Evolutionary conservation across 2,888 invertebrate genomes (phyloP).

Genomic region (Chloroclysta siterata): DNA sequence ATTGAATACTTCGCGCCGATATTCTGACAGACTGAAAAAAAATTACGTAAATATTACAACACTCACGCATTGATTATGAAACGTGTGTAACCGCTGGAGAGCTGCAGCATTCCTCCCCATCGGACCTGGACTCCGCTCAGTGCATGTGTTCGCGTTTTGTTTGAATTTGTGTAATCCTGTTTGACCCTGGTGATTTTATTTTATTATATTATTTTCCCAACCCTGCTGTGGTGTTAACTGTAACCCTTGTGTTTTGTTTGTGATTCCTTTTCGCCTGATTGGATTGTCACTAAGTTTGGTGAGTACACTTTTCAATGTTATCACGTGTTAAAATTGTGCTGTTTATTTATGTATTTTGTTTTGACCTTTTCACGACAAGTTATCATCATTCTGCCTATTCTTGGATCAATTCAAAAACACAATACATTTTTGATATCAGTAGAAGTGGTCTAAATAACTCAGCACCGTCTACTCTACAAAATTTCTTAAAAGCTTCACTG

Average conservation of each 20-base stretch:
- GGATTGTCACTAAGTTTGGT: constrained; percentile 78
- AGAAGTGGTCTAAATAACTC: not conserved
- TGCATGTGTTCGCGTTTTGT: constrained; percentile 61
- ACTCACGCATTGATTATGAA: constrained; percentile 78
- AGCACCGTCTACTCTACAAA: not conserved
- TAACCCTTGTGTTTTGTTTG: constrained; percentile 70
- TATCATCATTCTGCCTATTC: not conserved
- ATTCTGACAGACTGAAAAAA: constrained; percentile 76
- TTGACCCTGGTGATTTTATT: constrained; percentile 79
- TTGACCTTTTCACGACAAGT: not conserved
- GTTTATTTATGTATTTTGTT: not conserved
- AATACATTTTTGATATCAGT: not conserved
- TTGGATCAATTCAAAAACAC: not conserved
- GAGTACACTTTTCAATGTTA: constrained; percentile 52
- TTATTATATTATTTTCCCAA: constrained; percentile 71
- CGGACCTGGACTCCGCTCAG: constrained; percentile 51
- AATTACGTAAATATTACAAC: constrained; percentile 85
- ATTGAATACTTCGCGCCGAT: constrained; percentile 59
- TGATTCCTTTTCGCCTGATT: constrained; percentile 70
- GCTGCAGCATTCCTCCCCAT: constrained; percentile 50
- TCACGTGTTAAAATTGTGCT: constrained; percentile 8
- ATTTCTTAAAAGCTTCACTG: constrained; percentile 1
- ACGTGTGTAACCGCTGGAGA: constrained; percentile 64
- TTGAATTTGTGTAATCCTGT: constrained; percentile 72
- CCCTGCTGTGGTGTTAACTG: constrained; percentile 67